Conservation (phyloP, 2,888 invertebrate genomes). For the Synanthedon vespiformis region DNA sequence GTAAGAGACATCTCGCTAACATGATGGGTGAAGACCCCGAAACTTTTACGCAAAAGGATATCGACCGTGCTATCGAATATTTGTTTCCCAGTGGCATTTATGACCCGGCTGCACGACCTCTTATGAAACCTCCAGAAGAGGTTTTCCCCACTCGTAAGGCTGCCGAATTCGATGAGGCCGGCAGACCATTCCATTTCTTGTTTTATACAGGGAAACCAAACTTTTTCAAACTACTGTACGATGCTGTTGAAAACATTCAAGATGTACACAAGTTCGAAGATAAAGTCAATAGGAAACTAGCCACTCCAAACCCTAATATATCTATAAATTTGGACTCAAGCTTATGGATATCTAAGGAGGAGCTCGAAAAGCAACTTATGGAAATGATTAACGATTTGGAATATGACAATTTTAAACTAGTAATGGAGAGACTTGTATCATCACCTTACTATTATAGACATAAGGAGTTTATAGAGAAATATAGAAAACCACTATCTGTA, state of each 20-base stretch:
- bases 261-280: conserved; percentile 79
- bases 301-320: conserved; percentile 70
- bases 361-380: conserved; percentile 74
- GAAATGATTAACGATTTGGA: conserved; percentile 77
- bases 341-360: conserved; percentile 75
- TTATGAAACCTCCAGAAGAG: conserved; percentile 91
- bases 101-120: conserved; percentile 86
- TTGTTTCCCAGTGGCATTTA: conserved; percentile 95
- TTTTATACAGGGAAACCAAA: conserved; percentile 93
- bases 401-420: conserved; percentile 78
- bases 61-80: conserved; percentile 90
- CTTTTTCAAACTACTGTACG: conserved; percentile 86
- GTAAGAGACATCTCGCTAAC: conserved; percentile 95
- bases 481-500: conserved; percentile 70
- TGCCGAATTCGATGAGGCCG: conserved; percentile 90
- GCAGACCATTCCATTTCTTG: conserved; percentile 89
- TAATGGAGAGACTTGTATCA: conserved; percentile 77
- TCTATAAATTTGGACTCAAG: conserved; percentile 48
- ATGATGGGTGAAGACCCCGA: conserved; percentile 98
- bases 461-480: conserved; percentile 81
- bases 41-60: conserved; percentile 86
- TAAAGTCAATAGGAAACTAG: conserved; percentile 73
- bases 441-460: conserved; percentile 79
- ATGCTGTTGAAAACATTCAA: conserved; percentile 77
- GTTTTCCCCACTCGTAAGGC: conserved; percentile 86